These are phyloP conservation scores for Fabriciana adippe DNA, from an alignment of 2,888 invertebrate species.

Conservation along the genomic window DNA sequence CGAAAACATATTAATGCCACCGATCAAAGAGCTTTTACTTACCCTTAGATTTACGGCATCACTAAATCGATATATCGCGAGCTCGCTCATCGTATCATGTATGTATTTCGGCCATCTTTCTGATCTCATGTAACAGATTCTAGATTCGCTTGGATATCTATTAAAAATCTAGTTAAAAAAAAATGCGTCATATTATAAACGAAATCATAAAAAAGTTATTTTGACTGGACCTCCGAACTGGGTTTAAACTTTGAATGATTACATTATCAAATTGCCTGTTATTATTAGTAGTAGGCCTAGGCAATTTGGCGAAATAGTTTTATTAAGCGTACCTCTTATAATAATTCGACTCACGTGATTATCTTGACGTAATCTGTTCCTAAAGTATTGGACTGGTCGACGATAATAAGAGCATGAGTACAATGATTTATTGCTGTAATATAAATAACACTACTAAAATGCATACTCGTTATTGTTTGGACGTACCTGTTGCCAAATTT, in stretches of 20 bases:
- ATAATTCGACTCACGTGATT: conserved; percentile 41
- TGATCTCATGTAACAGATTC: neutral
- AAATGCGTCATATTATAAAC: no score
- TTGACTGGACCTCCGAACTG: no score
- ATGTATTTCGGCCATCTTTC: conserved; percentile 16
- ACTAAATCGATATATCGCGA: conserved; percentile 40
- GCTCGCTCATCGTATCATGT: conserved; percentile 34
- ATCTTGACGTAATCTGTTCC: conserved; percentile 35
- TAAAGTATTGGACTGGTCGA: conserved; percentile 31
- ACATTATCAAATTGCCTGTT: no score
- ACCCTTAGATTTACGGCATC: conserved; percentile 44
- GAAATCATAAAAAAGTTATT: no score
- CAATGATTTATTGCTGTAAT: conserved; percentile 39
- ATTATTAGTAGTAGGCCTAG: no score
- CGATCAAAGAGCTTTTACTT: conserved; percentile 74
- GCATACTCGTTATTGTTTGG: conserved; percentile 47
- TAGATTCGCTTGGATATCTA: no score
- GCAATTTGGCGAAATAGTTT: no score
- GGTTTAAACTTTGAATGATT: no score
- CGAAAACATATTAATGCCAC: conserved; percentile 72
- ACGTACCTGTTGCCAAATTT: conserved; percentile 54
- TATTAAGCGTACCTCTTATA: conserved; percentile 17
- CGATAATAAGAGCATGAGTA: conserved; percentile 38
- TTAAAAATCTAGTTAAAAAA: no score
- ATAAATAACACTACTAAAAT: conserved; percentile 42